Evolutionary conservation across 2,113 vertebrate genomes (phyloP).

Genomic region (Gobius niger): DNA sequence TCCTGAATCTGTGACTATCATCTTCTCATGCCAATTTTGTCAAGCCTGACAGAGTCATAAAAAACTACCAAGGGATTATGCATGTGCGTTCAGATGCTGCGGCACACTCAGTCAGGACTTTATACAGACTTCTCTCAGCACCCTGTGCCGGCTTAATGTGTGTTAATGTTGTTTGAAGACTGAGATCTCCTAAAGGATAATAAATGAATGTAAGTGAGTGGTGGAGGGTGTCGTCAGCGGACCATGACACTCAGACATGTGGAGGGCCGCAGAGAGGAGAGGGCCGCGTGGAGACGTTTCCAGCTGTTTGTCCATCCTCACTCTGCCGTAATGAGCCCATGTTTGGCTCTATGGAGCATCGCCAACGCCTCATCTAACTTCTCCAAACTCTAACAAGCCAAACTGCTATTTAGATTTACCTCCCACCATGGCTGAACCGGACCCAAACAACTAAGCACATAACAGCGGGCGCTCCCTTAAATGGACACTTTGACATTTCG

Average conservation of each 20-base stretch:
- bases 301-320: slow-evolving; percentile 76
- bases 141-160: not conserved
- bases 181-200: slow-evolving; percentile 6
- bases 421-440: slow-evolving; percentile 51
- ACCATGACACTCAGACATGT: slow-evolving; percentile 62
- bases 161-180: slow-evolving; percentile 12
- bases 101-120: not conserved
- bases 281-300: slow-evolving; percentile 58
- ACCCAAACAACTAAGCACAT: slow-evolving; percentile 64
- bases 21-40: not conserved
- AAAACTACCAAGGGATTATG: not conserved
- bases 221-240: slow-evolving; percentile 26
- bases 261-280: slow-evolving; percentile 48
- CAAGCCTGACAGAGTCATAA: not conserved
- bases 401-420: slow-evolving; percentile 73
- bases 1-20: not conserved
- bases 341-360: slow-evolving; percentile 69
- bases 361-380: slow-evolving; percentile 76
- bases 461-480: slow-evolving; percentile 67
- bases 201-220: not conserved
- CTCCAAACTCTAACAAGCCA: slow-evolving; percentile 73
- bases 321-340: slow-evolving; percentile 74
- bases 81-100: no score
- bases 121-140: not conserved
- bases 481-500: slow-evolving; percentile 69